A percentile compares a stretch with the other conserved stretches of the same genome.
Conservation (phyloP, 2,797 vertebrate species). For the Sylvia borin region DNA sequence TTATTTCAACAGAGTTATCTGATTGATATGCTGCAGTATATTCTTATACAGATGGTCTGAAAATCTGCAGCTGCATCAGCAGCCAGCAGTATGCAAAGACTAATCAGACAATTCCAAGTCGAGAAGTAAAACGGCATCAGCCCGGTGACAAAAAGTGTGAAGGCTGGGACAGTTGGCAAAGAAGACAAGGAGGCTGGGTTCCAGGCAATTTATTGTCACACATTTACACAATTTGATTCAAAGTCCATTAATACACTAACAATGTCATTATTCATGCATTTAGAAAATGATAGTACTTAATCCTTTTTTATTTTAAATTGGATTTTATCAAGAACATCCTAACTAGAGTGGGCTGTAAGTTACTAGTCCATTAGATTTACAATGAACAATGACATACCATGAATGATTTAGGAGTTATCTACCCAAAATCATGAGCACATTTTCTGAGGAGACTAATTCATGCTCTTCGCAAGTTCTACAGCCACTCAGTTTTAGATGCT, state of each 20-base stretch:
- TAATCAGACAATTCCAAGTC: neutral
- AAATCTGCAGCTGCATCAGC: neutral
- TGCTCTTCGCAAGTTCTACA: neutral
- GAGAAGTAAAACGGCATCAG: neutral
- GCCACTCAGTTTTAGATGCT: neutral
- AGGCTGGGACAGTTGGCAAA: neutral
- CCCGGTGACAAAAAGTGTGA: neutral
- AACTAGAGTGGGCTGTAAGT: neutral
- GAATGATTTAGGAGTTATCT: neutral
- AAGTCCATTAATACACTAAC: neutral
- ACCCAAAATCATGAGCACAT: neutral
- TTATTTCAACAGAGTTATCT: neutral
- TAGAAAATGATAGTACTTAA: neutral
- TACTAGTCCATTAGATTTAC: neutral
- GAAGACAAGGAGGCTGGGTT: neutral
- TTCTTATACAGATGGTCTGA: neutral
- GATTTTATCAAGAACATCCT: neutral
- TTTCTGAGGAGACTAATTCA: neutral
- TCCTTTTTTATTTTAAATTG: constrained; percentile 10
- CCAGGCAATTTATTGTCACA: neutral
- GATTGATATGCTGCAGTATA: neutral
- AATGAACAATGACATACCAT: neutral
- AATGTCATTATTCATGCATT: neutral
- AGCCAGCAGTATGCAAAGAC: neutral
- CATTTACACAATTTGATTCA: neutral